Conservation (phyloP, 2,797 vertebrate species). For the Menidia menidia region DNA sequence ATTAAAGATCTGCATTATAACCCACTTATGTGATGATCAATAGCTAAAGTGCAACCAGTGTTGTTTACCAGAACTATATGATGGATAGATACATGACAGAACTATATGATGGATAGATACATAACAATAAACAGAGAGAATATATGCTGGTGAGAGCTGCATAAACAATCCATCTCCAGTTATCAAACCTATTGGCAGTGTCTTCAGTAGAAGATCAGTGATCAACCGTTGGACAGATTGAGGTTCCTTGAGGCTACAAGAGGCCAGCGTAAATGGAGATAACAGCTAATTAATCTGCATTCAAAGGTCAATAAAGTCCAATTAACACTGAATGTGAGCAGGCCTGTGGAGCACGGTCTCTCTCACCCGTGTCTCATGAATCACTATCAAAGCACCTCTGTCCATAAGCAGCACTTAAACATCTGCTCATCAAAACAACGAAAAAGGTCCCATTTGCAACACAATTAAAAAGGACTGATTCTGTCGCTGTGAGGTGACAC, state of each 20-base stretch:
- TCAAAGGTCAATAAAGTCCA: conserved; percentile 1
- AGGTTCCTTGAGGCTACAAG: background rate
- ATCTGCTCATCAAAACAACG: no score
- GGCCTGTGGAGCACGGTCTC: no score
- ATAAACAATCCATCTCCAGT: background rate
- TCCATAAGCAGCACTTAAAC: no score
- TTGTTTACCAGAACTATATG: background rate
- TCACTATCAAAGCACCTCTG: no score
- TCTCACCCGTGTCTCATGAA: no score
- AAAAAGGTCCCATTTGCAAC: no score
- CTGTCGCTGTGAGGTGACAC: background rate
- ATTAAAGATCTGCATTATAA: background rate
- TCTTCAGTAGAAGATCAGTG: conserved; percentile 33
- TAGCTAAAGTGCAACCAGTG: background rate
- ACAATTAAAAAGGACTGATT: no score
- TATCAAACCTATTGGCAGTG: conserved; percentile 29
- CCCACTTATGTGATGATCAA: background rate
- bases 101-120: background rate
- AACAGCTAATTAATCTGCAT: conserved; percentile 37
- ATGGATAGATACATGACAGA: background rate
- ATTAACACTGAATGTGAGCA: background rate
- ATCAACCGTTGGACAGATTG: conserved; percentile 5
- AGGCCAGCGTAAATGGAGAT: conserved; percentile 37
- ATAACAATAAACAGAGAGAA: background rate
- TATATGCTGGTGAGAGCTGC: background rate